These are phyloP conservation scores for Parazoanthus darwini DNA, from an alignment of 92 coral and sea anemone species.

Conservation along the genomic window DNA sequence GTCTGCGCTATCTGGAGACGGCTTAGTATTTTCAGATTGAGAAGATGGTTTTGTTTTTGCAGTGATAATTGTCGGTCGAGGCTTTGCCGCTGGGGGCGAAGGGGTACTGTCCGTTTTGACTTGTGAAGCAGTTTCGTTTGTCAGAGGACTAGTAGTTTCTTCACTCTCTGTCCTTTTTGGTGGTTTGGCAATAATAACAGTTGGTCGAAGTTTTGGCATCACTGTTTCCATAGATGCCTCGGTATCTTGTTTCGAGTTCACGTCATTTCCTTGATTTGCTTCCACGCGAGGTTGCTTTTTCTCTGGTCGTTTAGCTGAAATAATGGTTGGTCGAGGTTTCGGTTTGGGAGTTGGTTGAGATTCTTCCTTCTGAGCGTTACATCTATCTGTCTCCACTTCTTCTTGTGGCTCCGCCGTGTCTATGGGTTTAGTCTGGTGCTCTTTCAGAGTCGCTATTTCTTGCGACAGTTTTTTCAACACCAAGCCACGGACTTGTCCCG, in stretches of 20 bases:
- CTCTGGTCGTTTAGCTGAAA: constrained; percentile 52
- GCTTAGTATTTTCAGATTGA: neutral
- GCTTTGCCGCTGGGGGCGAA: neutral
- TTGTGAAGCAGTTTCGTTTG: constrained; percentile 25
- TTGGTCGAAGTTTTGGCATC: constrained; percentile 50
- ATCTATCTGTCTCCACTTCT: constrained; percentile 22
- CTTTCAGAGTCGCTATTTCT: constrained; percentile 29
- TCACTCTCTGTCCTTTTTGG: constrained; percentile 29
- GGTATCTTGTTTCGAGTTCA: neutral
- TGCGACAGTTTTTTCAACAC: constrained; percentile 36
- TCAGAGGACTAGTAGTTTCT: neutral
- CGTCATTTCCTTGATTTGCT: neutral
- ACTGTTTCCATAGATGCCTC: constrained; percentile 35
- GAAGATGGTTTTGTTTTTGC: neutral
- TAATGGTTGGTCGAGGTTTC: constrained; percentile 54
- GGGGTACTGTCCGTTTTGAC: constrained; percentile 23
- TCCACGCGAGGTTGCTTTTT: constrained; percentile 23
- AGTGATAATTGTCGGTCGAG: neutral
- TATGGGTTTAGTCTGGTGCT: constrained; percentile 27
- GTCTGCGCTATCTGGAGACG: neutral
- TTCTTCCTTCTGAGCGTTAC: neutral
- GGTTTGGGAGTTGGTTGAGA: constrained; percentile 38
- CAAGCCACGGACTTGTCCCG: constrained; percentile 38
- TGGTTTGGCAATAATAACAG: constrained; percentile 50
- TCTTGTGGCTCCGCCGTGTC: constrained; percentile 2